These are phyloP conservation scores for Stictocephala bisonia DNA, from an alignment of 2,888 invertebrate genomes.

Conservation along the genomic window DNA sequence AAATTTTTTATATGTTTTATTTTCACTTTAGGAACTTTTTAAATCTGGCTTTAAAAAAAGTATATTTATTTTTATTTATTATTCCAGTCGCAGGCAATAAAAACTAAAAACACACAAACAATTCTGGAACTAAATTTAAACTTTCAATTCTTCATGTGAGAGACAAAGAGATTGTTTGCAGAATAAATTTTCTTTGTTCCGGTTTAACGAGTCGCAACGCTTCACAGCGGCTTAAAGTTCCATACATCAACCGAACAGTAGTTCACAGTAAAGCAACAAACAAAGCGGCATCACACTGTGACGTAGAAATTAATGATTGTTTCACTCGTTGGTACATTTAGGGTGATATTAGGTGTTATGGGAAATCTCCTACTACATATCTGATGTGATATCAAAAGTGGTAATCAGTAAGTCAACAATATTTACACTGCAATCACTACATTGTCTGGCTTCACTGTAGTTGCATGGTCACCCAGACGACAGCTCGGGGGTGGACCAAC, in stretches of 20 bases:
- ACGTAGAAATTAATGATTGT: conserved; percentile 36
- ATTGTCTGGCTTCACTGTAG: conserved; percentile 65
- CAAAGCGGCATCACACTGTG: conserved; percentile 36
- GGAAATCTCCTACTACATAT: conserved; percentile 6
- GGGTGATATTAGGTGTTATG: conserved; percentile 13
- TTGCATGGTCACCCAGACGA: conserved; percentile 74
- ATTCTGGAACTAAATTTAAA: too few species aligned
- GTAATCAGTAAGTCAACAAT: conserved; percentile 9
- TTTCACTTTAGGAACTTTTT: conserved; percentile 34
- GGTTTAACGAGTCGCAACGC: neutral
- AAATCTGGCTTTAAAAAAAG: conserved; percentile 15
- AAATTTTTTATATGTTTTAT: too few species aligned
- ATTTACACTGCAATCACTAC: conserved; percentile 11
- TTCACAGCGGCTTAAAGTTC: conserved; percentile 18
- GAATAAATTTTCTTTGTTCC: neutral
- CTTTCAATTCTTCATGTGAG: too few species aligned
- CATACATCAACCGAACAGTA: conserved; percentile 12
- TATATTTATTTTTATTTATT: too few species aligned
- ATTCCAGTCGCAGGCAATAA: too few species aligned
- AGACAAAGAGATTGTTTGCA: neutral
- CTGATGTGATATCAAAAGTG: conserved; percentile 28
- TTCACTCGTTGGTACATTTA: conserved; percentile 32
- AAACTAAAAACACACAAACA: too few species aligned
- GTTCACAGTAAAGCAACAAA: conserved; percentile 30
- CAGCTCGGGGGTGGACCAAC: conserved; percentile 72